Evolutionary conservation across 2,113 vertebrate species (phyloP).

Genomic region (Cryptotis parvus): DNA sequence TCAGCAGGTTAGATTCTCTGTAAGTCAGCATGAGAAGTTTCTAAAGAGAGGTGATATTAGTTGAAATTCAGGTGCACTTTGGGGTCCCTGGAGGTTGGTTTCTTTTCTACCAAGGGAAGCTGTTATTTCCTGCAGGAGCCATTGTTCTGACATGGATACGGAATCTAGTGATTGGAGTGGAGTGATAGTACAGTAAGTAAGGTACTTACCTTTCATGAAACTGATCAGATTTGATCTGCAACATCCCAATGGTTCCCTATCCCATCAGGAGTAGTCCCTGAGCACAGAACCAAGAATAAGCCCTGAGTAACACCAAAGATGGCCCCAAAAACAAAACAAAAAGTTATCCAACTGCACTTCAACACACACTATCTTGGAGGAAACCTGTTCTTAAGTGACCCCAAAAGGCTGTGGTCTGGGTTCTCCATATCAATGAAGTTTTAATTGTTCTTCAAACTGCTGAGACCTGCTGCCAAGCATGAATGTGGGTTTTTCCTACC

Average conservation of each 20-base stretch:
- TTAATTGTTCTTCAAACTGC: neutral
- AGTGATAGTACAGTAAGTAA: too few relatives aligned
- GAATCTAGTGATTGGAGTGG: neutral
- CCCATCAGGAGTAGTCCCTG: too few relatives aligned
- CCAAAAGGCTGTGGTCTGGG: neutral
- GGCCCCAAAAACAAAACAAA: too few relatives aligned
- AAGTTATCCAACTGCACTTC: too few relatives aligned
- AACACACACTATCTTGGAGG: neutral
- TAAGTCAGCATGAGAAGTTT: neutral
- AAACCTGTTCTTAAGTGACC: neutral
- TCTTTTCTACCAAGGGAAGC: neutral
- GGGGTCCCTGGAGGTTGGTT: neutral
- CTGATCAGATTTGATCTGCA: too few relatives aligned
- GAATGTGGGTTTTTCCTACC: neutral
- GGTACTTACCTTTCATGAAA: too few relatives aligned
- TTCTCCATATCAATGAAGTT: neutral
- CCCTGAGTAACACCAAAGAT: too few relatives aligned
- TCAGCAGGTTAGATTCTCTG: too few relatives aligned
- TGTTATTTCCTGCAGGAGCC: neutral
- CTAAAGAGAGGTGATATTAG: neutral
- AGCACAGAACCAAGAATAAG: too few relatives aligned
- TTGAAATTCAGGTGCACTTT: neutral
- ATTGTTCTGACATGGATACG: neutral
- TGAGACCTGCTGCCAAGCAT: neutral
- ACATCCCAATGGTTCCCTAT: too few relatives aligned